Base-by-base conservation (phyloP, 1,140 invertebrate species). In the Rhyzopertha dominica region DNA sequence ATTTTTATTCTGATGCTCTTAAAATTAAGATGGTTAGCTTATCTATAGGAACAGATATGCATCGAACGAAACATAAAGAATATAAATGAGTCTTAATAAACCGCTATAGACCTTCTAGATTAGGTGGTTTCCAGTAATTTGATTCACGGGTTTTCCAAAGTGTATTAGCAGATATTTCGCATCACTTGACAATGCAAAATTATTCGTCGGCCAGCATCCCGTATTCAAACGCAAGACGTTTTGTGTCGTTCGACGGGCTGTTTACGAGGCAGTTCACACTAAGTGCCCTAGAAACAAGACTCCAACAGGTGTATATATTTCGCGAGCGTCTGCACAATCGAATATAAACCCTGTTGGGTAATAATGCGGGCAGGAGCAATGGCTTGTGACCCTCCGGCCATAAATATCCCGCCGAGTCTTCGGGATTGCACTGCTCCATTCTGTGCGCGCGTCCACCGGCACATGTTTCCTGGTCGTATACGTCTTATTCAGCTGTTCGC, bases 281-380 rank as follows among this genome's bases (percentile, higher is more conserved):
- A 37, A 37, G 18, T 23, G 18, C 25, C 18, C 13, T 17, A 22
- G 14, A 16, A 12, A 17, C 22, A 19, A 26, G 38, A 53, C 41
- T 62, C 52, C 63, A 65, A 65, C 63, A 65, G 63, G 63, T 65
- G 61, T 62, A 63, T 63, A 62, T 62, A 65, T 65, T 65, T 62
- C 54, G 53, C 52, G 19, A 49, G 40, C 46, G 40, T 54, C 51
- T 53, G 58, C 58, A 62, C 61, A 65, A 63, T 65, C 63, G 59
- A 61, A 63, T 59, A 62, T 63, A 59, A 64, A 64, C 63, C 60
- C 55, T 53, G 61, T 58, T 58, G 58, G 58, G 56, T 65, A 65
- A 66, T 62, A 66, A 66, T 61, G 57, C 63, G 61, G 59, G 60
- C 60, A 63, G 57, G 54, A 64, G 61, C 62, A 65, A 65, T 60